Base-by-base conservation (phyloP, 2,797 vertebrate species). In the Fistularia tabacaria region DNA sequence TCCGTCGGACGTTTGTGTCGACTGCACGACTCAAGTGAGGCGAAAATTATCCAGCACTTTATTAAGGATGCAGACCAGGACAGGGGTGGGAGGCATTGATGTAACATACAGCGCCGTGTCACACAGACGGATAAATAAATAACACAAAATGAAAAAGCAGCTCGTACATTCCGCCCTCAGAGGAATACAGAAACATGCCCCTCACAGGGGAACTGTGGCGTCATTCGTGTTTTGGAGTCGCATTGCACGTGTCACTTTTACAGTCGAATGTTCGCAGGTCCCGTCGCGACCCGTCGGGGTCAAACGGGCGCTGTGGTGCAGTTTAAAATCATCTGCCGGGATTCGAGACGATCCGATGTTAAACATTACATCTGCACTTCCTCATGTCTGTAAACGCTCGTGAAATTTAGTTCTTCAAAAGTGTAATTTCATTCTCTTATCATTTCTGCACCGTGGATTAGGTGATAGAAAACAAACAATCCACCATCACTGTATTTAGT, bases 21-120 rank as follows among this genome's bases (percentile, higher is more conserved):
- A 25, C 25, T 8, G 10, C 39, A 40, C 40, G 41, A 14, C 8
- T 54, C 47, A 49, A 38, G 51, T 76, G 58, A 60, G 80, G 73
- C 46, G 8, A 53, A 71, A 74, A 75, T 71, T 25, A 81, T 78
- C 71, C 62, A 84, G 82, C 74, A 73, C 71, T 81, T 86, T 75
- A 83, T 82, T 85, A 62, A 60, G 76, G 76, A 80, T 69, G 75
- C 71, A 80, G 71, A 73, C 75, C 61, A 67, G 68, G 72, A 82
- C 66, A 25, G 25, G 25, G 5, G 25, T 25, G 25, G 67, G 71
- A 68, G 51, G 72, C 70, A 59, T 52, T 55, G 15, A 64, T 13
- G 42, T 59, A 74, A 80, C 59, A 70, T 50, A 79, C 25, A 46
- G 69, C 42, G 50, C 49, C 48, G 56, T 66, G 69, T 72, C 70